Evolutionary conservation across 2,888 invertebrate species (phyloP), one percentile per base, ranked within the genome.

Genomic region (Saturnia pavonia): DNA sequence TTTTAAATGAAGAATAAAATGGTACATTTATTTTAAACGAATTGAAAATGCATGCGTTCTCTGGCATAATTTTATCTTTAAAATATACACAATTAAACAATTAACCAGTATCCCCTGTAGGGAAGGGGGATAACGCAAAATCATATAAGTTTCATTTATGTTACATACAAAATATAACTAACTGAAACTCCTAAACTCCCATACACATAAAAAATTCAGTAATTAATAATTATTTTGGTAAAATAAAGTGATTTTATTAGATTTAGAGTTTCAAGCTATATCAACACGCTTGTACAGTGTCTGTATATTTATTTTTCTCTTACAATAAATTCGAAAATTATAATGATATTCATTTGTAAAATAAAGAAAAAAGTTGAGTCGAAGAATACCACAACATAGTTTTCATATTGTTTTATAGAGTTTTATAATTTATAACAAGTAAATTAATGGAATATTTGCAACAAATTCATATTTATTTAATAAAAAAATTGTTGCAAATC

Each of bases 301-400:
- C 6, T 16, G 7, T n/a, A 51, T n/a, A n/a, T 2, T n/a, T n/a
- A 6, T 4, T 19, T 19, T 19, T 19, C n/a, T 51, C 51, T 51
- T 51, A 51, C 51, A 51, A n/a, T n/a, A n/a, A 51, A n/a, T 4
- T n/a, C 4, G 3, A 14, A 45, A 45, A 45, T 51, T n/a, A 51
- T 6, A 7, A 19, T 34, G 16, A 63, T 1, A 63, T 19, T 4
- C 40, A 66, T 54, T 66, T 40, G 25, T 68, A n/a, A 42, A 70
- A 42, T 34, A 54, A 70, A 51, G 65, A 54, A 66, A 66, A 66
- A 40, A 25, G 16, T 66, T 51, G 6, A 67, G 51, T 42, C 40
- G 27, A n/a, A 19, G 12, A 54, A 16, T 63, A 63, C 19, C 6
- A 63, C 3, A 60, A 11, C 2, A 60, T 27, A 60, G 22, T 8